A percentile compares a stretch with the other conserved stretches of the same genome.
Evolutionary conservation across 2,797 vertebrate species (phyloP).

Genomic region (Hozukius guyotensis): DNA sequence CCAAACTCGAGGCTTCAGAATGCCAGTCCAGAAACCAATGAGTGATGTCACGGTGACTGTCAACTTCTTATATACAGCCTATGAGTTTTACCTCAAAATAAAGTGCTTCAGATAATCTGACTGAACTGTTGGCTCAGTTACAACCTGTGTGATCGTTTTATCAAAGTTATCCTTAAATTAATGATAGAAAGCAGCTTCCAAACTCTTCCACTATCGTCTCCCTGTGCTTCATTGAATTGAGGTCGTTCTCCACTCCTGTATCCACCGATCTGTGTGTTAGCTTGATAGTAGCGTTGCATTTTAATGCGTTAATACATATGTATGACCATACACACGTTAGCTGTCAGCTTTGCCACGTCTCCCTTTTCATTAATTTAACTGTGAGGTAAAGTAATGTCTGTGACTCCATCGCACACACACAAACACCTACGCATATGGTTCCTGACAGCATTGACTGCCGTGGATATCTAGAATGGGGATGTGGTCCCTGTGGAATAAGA

Average conservation of each 20-base stretch:
- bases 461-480: conserved; percentile 30
- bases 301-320: conserved; percentile 61
- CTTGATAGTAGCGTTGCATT: conserved; percentile 33
- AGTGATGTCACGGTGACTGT: no score
- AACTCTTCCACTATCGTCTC: neutral
- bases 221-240: neutral
- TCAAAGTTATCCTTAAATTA: neutral
- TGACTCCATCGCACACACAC: neutral
- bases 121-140: neutral
- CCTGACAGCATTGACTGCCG: conserved; percentile 43
- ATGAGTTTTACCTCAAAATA: neutral
- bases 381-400: conserved; percentile 41
- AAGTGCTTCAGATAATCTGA: neutral
- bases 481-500: conserved; percentile 48
- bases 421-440: conserved; percentile 10
- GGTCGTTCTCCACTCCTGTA: neutral
- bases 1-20: no score
- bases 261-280: conserved; percentile 9
- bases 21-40: no score
- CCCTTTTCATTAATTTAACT: conserved; percentile 57
- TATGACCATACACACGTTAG: conserved; percentile 32
- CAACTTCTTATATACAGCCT: no score
- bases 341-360: conserved; percentile 34
- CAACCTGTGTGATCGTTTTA: neutral
- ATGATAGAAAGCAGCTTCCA: neutral